Conservation (phyloP, 2,888 invertebrate species). For the Incurvaria masculella region DNA sequence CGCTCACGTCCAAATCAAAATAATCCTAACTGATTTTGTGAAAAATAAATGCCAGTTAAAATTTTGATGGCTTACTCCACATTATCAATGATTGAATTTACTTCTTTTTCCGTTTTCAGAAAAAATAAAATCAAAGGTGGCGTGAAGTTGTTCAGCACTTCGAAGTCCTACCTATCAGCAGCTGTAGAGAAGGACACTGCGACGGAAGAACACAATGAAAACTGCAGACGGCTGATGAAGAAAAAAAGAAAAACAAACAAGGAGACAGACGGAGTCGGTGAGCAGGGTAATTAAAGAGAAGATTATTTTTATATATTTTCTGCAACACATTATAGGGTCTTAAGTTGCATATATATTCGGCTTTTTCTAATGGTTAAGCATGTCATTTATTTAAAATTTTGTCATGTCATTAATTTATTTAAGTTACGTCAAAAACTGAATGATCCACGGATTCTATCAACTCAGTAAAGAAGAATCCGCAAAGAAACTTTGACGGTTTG, state of each 20-base stretch:
- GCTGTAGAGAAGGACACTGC: slow-evolving; percentile 32
- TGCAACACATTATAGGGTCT: too few relatives aligned
- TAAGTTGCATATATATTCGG: too few relatives aligned
- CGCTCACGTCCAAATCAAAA: too few relatives aligned
- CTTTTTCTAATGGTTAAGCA: too few relatives aligned
- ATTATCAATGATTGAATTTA: too few relatives aligned
- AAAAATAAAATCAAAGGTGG: slow-evolving; percentile 40
- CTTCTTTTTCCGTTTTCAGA: slow-evolving; percentile 21
- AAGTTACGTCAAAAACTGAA: too few relatives aligned
- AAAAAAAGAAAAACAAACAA: slow-evolving; percentile 22
- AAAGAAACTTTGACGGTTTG: background rate
- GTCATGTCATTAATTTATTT: background rate
- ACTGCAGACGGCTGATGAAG: slow-evolving; percentile 29
- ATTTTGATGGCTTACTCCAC: too few relatives aligned
- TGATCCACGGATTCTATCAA: too few relatives aligned
- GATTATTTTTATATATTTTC: too few relatives aligned
- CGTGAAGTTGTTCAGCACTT: slow-evolving; percentile 44
- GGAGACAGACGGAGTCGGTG: slow-evolving; percentile 16
- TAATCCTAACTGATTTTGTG: too few relatives aligned
- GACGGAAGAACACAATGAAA: slow-evolving; percentile 32
- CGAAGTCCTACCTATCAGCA: slow-evolving; percentile 34
- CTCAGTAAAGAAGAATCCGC: too few relatives aligned
- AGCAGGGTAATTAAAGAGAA: slow-evolving; percentile 19
- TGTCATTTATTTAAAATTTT: background rate
- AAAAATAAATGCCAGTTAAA: too few relatives aligned